phyloP scores from a whole-genome alignment of 2,888 invertebrate species.

The Nomada fabriciana region DNA sequence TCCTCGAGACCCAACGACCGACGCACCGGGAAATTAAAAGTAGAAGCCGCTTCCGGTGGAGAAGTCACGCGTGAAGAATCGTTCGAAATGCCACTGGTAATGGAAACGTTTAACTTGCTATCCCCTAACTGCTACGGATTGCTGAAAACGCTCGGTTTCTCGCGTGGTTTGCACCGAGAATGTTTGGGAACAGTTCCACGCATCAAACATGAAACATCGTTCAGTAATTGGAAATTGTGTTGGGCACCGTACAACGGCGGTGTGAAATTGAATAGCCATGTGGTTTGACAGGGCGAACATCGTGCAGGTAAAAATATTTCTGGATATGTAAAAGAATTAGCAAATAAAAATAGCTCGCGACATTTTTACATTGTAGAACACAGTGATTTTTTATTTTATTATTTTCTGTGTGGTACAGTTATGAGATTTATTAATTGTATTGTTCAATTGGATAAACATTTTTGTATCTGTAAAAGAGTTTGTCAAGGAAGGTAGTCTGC shows the following conservation, averaged over 20 bases:
- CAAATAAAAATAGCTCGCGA: neutral
- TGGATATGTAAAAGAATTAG: neutral
- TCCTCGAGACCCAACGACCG: conserved; percentile 21
- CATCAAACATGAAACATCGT: conserved; percentile 34
- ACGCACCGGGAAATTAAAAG: conserved; percentile 52
- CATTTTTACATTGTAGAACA: neutral
- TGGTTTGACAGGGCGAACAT: no score
- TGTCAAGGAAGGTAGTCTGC: no score
- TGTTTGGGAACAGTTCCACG: conserved; percentile 15
- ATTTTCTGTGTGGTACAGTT: no score
- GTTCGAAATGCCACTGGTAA: conserved; percentile 29
- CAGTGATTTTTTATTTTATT: no score
- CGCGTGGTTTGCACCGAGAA: conserved; percentile 10
- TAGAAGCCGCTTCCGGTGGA: conserved; percentile 30
- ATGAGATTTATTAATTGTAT: no score
- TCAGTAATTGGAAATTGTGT: conserved; percentile 20
- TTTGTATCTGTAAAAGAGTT: neutral
- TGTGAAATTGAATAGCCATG: neutral
- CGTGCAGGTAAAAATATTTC: neutral
- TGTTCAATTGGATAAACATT: neutral
- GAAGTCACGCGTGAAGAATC: conserved; percentile 58
- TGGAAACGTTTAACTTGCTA: conserved; percentile 42
- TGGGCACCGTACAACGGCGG: neutral
- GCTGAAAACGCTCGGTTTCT: conserved; percentile 36
- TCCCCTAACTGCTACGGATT: conserved; percentile 14